These are phyloP conservation scores for Callopanchax toddi DNA, from an alignment of 2,113 vertebrate species.

Conservation along the genomic window DNA sequence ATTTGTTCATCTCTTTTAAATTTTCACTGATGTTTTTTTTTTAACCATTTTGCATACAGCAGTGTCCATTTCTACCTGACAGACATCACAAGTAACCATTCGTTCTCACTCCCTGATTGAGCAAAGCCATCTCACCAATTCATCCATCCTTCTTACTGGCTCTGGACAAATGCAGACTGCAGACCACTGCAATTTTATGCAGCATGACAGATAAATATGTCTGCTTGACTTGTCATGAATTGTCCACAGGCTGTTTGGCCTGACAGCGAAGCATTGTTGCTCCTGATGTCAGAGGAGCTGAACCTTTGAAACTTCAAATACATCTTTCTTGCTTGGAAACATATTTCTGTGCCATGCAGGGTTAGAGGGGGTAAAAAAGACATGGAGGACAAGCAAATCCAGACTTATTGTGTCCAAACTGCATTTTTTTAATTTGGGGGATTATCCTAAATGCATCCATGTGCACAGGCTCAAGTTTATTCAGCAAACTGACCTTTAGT, in stretches of 20 bases:
- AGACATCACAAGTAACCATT: conserved; percentile 40
- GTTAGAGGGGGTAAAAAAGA: conserved; percentile 2
- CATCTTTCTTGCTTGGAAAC: conserved; percentile 9
- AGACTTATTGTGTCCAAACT: too few relatives aligned
- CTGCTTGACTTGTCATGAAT: conserved; percentile 55
- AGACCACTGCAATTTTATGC: conserved; percentile 62
- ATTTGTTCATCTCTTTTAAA: conserved; percentile 35
- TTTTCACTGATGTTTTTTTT: conserved; percentile 19
- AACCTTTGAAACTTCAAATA: conserved; percentile 30
- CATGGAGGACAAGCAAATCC: neutral
- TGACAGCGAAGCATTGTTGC: conserved; percentile 20
- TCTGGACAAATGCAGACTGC: conserved; percentile 50
- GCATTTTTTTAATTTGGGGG: too few relatives aligned
- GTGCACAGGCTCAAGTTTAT: too few relatives aligned
- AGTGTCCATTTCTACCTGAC: conserved; percentile 50
- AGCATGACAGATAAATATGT: conserved; percentile 64
- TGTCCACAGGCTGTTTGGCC: conserved; percentile 43
- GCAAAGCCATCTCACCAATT: conserved; percentile 13
- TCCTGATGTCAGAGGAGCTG: conserved; percentile 19
- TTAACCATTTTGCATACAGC: conserved; percentile 17
- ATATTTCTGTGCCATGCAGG: neutral
- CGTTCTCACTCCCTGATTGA: conserved; percentile 39
- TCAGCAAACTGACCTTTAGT: neutral
- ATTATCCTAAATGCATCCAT: too few relatives aligned
- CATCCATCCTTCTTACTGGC: conserved; percentile 39